Percentiles rank a stretch among this genome's conserved stretches.
Evolutionary conservation across 2,888 invertebrate genomes (phyloP).

Genomic region (Digitonthophagus gazella): DNA sequence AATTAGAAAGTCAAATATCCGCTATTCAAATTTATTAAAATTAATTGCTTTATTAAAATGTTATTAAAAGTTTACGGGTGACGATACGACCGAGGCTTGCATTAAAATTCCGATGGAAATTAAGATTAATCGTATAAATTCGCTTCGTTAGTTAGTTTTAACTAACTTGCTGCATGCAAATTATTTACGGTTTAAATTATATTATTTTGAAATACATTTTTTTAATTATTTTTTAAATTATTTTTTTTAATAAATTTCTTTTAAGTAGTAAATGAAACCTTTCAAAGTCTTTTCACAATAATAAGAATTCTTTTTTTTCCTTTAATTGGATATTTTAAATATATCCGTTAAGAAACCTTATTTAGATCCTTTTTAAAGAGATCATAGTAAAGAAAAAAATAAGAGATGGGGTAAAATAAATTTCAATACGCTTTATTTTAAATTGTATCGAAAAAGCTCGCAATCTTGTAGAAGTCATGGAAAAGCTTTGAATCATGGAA

Average conservation of each 20-base stretch:
- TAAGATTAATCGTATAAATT: conserved; percentile 21
- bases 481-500: background rate
- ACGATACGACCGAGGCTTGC: background rate
- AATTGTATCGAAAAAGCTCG: background rate
- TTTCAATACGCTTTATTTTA: background rate
- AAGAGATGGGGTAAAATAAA: no score
- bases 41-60: conserved; percentile 32
- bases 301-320: background rate
- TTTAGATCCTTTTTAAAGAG: no score
- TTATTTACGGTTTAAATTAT: background rate
- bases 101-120: conserved; percentile 25
- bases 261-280: no score
- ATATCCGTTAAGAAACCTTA: background rate
- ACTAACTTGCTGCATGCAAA: background rate
- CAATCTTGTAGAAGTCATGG: background rate
- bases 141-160: background rate
- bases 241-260: no score
- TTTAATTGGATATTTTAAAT: background rate
- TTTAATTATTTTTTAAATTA: no score
- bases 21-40: conserved; percentile 32
- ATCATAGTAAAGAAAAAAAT: no score
- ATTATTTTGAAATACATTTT: background rate
- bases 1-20: conserved; percentile 26
- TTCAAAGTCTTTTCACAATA: background rate
- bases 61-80: conserved; percentile 23